These are phyloP conservation scores for Plecotus auritus DNA, from an alignment of 2,113 vertebrate species.

Conservation along the genomic window DNA sequence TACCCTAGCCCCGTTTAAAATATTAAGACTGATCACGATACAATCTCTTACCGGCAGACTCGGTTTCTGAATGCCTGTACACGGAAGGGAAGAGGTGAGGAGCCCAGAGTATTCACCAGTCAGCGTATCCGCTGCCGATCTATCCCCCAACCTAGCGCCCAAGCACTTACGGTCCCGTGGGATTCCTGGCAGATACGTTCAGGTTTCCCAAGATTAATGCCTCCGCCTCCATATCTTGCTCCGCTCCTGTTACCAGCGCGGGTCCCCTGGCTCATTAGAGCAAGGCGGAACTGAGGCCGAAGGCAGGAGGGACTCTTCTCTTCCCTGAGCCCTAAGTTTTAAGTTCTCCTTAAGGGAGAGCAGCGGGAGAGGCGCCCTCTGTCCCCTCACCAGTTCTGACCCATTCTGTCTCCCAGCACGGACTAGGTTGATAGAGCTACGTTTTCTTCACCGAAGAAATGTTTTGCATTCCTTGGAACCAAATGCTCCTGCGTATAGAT, in stretches of 20 bases:
- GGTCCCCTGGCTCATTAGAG: not conserved
- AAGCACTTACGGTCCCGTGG: not conserved
- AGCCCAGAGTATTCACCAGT: not conserved
- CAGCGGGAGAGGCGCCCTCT: not conserved
- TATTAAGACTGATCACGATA: constrained; percentile 42
- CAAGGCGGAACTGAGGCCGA: not conserved
- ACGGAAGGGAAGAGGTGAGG: not conserved
- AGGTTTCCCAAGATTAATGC: not conserved
- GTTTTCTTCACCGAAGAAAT: not conserved
- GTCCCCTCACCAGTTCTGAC: not conserved
- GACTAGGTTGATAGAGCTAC: not conserved
- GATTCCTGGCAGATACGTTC: not conserved
- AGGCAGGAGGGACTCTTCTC: not conserved
- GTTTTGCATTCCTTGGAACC: constrained; percentile 8
- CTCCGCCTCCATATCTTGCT: not conserved
- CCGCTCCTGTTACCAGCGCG: not conserved
- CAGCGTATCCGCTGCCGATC: not conserved
- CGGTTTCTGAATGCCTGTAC: not conserved
- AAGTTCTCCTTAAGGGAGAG: not conserved
- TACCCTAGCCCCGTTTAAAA: constrained; percentile 47
- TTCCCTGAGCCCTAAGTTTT: not conserved
- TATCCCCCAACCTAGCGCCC: no score
- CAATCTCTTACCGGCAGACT: not conserved
- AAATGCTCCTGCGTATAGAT: not conserved
- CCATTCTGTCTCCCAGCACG: not conserved